phyloP scores from a whole-genome alignment of 2,113 vertebrate species.

The Cyprinus carpio region DNA sequence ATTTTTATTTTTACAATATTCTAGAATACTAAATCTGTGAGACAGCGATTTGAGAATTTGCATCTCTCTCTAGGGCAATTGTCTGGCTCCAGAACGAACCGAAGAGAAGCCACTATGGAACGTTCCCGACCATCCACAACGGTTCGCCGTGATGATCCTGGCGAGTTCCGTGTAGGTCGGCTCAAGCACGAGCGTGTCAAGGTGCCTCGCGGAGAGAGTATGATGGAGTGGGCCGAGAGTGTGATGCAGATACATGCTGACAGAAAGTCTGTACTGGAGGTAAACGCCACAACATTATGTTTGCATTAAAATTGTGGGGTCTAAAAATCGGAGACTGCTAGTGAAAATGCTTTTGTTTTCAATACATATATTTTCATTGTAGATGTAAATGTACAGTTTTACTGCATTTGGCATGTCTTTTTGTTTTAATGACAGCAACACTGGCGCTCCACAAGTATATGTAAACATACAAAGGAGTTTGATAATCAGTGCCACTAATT shows the following conservation, averaged over 20 bases:
- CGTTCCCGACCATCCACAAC: conserved; percentile 89
- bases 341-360: neutral
- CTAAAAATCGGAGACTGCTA: neutral
- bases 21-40: neutral
- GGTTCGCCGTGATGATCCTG: conserved; percentile 90
- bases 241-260: conserved; percentile 98
- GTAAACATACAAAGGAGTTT: too few species aligned
- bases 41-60: neutral
- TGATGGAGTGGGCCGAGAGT: conserved; percentile 99
- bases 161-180: conserved; percentile 94
- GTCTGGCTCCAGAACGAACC: conserved; percentile 98
- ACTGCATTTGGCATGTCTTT: too few species aligned
- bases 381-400: too few species aligned
- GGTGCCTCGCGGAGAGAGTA: conserved; percentile 90
- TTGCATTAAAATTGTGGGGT: neutral
- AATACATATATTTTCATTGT: too few species aligned
- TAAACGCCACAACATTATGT: conserved; percentile 58
- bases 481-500: too few species aligned
- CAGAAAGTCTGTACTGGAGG: conserved; percentile 98
- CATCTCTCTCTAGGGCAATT: conserved; percentile 81
- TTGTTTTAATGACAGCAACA: too few species aligned
- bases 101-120: conserved; percentile 94
- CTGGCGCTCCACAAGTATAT: too few species aligned
- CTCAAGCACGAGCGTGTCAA: conserved; percentile 97
- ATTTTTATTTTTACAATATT: neutral